Evolutionary conservation across 2,888 invertebrate genomes (phyloP), one percentile per base, ranked within the genome.

Genomic region (Frankliniella fusca): DNA sequence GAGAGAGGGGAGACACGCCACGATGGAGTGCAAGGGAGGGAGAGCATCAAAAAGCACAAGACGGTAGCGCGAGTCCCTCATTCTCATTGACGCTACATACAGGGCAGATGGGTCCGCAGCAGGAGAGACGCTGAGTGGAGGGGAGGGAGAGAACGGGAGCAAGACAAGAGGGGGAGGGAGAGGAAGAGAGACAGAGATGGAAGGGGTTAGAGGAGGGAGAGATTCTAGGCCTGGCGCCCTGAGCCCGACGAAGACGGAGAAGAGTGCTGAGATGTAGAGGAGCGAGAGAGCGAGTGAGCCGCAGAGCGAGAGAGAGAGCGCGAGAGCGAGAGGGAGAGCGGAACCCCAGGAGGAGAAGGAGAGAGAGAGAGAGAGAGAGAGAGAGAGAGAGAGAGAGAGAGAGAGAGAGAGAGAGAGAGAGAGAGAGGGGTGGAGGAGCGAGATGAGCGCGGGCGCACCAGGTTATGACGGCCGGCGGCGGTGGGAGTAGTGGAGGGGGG

Each of bases 381-480:
- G 70, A 27, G 3, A 11, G 70, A 7, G 54, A 18, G 54, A 20
- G 54, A 18, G 54, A 3, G 54, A 54, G 54, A 20, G 50, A 15
- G 50, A 15, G 50, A 15, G 50, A 20, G 54, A 54, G 10, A 20
- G 54, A 20, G 54, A 54, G 10, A 20, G 54, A 3, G 15, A 12
- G 15, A 54, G n/a, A n/a, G 61, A 61, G 61, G 54, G 61, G 20
- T 61, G 61, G 70, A 76, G 70, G 27, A 27, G 70, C 70, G 27
- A 27, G 70, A 23, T 70, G 61, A 61, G 70, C 23, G 70, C 70
- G 7, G 70, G 70, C 15, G 61, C 61, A 20, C 61, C 61, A 20
- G 61, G 61, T 61, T 61, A 76, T 76, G 70, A 76, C 70, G 70
- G 70, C 70, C 23, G 23, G 70, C 27, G 70, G 12, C 23, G 70